A percentile compares a stretch with the other conserved stretches of the same genome.
These are phyloP conservation scores for Cacatua alba DNA, from an alignment of 2,113 vertebrate genomes.

Conservation along the genomic window DNA sequence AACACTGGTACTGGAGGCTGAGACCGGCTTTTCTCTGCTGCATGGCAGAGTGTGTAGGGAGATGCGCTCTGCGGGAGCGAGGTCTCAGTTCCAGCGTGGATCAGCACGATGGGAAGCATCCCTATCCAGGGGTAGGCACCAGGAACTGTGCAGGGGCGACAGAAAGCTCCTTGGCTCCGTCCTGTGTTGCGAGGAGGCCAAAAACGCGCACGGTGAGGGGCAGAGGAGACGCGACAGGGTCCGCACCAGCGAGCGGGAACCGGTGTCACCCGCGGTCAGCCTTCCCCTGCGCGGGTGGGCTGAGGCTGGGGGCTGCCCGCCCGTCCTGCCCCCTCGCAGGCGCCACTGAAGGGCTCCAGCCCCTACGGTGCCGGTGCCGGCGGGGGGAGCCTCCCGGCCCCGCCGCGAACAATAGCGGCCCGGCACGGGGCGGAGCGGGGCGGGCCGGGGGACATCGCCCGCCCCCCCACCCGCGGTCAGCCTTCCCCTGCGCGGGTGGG, in stretches of 20 bases:
- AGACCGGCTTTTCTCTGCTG: not conserved
- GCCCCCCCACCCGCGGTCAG: too few species aligned
- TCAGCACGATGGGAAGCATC: not conserved
- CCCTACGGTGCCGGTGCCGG: not conserved
- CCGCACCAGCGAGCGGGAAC: not conserved
- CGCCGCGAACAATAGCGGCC: not conserved
- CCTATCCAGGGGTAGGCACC: not conserved
- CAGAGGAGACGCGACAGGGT: not conserved
- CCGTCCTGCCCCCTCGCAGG: not conserved
- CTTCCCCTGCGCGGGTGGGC: not conserved
- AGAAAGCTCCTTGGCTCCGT: not conserved
- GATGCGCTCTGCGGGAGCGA: too few species aligned
- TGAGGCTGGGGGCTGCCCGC: not conserved
- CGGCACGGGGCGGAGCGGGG: too few species aligned
- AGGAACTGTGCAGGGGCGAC: accelerated
- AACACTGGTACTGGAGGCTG: accelerated
- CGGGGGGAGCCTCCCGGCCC: not conserved
- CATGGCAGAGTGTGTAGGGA: not conserved
- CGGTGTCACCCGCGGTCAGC: not conserved
- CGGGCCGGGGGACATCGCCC: not conserved
- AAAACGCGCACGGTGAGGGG: not conserved
- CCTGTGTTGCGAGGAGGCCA: not conserved
- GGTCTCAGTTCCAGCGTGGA: not conserved
- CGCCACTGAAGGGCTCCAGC: not conserved
- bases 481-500: too few species aligned